Conservation (phyloP, 1,140 invertebrate species). For the Pantala flavescens region DNA sequence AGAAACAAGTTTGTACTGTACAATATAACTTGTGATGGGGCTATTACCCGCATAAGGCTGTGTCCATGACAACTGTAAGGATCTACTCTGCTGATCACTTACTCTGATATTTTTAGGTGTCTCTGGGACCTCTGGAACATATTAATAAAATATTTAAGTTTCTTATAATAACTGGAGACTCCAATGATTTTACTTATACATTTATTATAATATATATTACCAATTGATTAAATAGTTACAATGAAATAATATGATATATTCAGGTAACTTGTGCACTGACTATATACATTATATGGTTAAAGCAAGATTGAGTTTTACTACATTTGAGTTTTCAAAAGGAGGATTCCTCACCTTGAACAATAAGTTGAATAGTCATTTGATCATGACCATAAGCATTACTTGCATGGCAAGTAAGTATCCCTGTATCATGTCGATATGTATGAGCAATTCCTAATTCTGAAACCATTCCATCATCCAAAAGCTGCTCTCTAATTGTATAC, state of each 20-base stretch:
- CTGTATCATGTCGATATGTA: slow-evolving; percentile 77
- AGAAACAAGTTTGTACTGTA: slow-evolving; percentile 74
- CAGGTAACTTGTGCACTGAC: too few relatives aligned
- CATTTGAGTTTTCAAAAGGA: too few relatives aligned
- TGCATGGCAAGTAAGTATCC: slow-evolving; percentile 76
- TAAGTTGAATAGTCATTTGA: slow-evolving; percentile 79
- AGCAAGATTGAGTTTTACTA: too few relatives aligned
- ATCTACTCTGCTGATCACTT: slow-evolving; percentile 66
- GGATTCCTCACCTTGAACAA: slow-evolving; percentile 63
- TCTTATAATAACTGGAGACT: too few relatives aligned
- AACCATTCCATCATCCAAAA: slow-evolving; percentile 68
- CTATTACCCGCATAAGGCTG: slow-evolving; percentile 79
- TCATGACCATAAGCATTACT: slow-evolving; percentile 84
- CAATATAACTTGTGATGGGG: slow-evolving; percentile 73
- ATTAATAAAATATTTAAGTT: background rate
- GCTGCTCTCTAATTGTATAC: slow-evolving; percentile 58
- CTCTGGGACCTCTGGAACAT: slow-evolving; percentile 60
- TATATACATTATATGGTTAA: too few relatives aligned
- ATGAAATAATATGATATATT: too few relatives aligned
- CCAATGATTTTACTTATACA: background rate
- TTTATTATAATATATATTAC: slow-evolving; percentile 15
- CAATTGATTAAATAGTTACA: slow-evolving; percentile 1
- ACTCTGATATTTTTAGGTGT: slow-evolving; percentile 73
- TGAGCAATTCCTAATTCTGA: slow-evolving; percentile 72
- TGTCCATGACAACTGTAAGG: slow-evolving; percentile 73